Evolutionary conservation across 2,797 vertebrate genomes (phyloP).

Genomic region (Sebastes miniatus): DNA sequence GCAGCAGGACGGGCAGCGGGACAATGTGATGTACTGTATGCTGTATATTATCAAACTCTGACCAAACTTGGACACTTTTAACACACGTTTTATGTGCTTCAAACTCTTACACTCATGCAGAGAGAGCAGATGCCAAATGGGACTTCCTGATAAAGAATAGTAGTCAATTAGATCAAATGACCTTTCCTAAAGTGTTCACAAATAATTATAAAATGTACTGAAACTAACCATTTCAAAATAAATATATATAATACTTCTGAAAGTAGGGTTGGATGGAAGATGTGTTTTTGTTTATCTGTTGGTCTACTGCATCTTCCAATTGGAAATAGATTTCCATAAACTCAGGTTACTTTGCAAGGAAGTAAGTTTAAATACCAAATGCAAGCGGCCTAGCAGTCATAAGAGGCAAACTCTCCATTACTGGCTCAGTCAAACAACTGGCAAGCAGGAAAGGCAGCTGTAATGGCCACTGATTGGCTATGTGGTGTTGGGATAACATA

Average conservation of each 20-base stretch:
- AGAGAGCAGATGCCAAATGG: neutral
- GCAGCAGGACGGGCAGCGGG: neutral
- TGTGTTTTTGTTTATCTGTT: neutral
- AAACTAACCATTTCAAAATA: neutral
- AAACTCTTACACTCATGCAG: too few species aligned
- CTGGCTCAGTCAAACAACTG: too few species aligned
- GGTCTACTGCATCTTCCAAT: neutral
- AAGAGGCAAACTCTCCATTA: neutral
- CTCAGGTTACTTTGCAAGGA: neutral
- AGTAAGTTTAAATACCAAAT: neutral
- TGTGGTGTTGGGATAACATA: neutral
- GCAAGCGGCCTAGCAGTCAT: neutral
- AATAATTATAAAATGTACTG: neutral
- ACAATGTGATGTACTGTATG: neutral
- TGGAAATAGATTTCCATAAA: neutral
- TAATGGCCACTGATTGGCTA: neutral
- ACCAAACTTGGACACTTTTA: too few species aligned
- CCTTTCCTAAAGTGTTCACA: neutral
- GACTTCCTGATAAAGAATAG: neutral
- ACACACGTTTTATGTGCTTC: too few species aligned
- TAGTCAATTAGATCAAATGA: too few species aligned
- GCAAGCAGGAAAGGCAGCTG: fast-evolving
- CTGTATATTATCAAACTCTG: neutral
- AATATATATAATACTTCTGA: neutral
- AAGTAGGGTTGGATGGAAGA: neutral